Evolutionary conservation across 2,888 invertebrate species (phyloP).

Genomic region (Ormia ochracea): DNA sequence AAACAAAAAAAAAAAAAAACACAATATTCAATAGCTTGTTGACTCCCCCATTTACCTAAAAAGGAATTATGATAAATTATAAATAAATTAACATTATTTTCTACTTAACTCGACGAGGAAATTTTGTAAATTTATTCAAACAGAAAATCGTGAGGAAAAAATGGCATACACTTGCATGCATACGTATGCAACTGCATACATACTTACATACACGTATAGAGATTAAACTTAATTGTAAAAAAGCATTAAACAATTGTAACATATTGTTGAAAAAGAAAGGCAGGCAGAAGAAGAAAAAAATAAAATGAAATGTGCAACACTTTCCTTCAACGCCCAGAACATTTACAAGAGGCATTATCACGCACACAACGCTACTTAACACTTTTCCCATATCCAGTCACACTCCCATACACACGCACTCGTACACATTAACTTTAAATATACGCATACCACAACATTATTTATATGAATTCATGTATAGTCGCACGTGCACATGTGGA

Average conservation of each 20-base stretch:
- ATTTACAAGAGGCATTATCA: conserved; percentile 48
- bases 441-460: neutral
- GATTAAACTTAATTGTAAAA: conserved; percentile 47
- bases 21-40: conserved; percentile 6
- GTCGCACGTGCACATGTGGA: conserved; percentile 31
- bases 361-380: neutral
- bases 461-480: conserved; percentile 10
- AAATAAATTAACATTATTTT: conserved; percentile 61
- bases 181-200: too few species aligned
- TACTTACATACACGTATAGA: neutral
- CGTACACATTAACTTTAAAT: neutral
- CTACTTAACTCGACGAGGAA: conserved; percentile 51
- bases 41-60: conserved; percentile 11
- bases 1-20: neutral
- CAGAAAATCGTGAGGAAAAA: conserved; percentile 32
- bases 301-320: conserved; percentile 60
- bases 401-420: conserved; percentile 8
- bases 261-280: conserved; percentile 54
- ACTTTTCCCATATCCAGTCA: neutral
- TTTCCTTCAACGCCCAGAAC: conserved; percentile 60
- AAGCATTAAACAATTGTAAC: conserved; percentile 57
- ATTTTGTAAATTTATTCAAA: conserved; percentile 56
- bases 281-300: conserved; percentile 10
- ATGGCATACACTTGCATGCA: conserved; percentile 5
- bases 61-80: conserved; percentile 54